Percentiles rank a stretch among this genome's conserved stretches.
Evolutionary conservation across 2,797 vertebrate species (phyloP).

Genomic region (Squalus acanthias): DNA sequence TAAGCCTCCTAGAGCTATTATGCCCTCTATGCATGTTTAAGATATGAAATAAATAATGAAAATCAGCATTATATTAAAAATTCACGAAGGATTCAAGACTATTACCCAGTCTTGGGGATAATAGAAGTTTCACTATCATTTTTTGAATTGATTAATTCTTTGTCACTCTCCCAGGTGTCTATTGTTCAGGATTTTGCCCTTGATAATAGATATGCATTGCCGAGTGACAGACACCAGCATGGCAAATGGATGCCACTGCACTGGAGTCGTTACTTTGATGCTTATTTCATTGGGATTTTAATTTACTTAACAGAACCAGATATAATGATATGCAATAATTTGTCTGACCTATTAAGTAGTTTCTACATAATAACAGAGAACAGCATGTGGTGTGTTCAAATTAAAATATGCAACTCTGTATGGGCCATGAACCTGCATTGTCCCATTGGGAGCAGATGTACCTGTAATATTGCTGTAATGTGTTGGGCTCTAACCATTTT

Average conservation of each 20-base stretch:
- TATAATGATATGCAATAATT: constrained; percentile 34
- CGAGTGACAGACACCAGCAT: background rate
- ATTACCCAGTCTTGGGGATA: background rate
- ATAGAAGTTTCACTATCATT: background rate
- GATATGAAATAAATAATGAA: background rate
- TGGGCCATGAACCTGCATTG: constrained; percentile 10
- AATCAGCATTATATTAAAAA: constrained; percentile 17
- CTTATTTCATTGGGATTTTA: constrained; percentile 27
- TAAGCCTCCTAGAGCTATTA: too few species aligned
- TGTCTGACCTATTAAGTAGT: constrained; percentile 29
- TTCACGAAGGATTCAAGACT: background rate
- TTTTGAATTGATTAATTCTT: background rate
- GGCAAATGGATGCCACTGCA: background rate
- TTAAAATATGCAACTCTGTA: constrained; percentile 33
- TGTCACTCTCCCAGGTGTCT: background rate
- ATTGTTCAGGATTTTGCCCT: background rate
- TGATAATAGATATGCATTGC: background rate
- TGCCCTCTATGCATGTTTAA: background rate
- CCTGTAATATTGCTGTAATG: constrained; percentile 2
- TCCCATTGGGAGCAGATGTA: constrained; percentile 26
- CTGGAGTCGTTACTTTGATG: background rate
- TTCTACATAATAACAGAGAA: constrained; percentile 33
- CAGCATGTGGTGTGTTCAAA: constrained; percentile 29
- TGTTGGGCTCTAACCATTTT: constrained; percentile 23
- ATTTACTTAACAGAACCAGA: background rate